Conservation (phyloP, 1,140 invertebrate genomes). For the Atta colombica region DNA sequence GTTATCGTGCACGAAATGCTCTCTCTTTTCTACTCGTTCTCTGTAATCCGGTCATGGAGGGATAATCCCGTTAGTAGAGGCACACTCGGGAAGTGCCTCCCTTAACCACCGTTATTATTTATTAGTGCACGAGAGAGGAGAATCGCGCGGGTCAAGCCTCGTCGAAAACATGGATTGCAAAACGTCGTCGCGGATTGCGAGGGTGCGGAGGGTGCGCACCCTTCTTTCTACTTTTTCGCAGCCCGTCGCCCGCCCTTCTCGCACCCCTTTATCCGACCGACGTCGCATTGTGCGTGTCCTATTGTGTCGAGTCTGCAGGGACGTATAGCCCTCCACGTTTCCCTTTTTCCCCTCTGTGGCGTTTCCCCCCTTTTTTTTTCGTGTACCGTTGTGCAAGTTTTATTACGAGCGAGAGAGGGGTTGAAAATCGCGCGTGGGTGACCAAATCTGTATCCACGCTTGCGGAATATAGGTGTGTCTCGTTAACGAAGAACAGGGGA, state of each 20-base stretch:
- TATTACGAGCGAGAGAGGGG: constrained; percentile 30
- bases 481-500: constrained; percentile 38
- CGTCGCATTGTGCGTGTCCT: constrained; percentile 68
- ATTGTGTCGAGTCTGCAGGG: constrained; percentile 64
- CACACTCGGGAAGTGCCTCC: constrained; percentile 45
- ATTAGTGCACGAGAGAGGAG: constrained; percentile 51
- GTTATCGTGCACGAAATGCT: not conserved
- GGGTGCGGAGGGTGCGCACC: constrained; percentile 45
- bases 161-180: constrained; percentile 68
- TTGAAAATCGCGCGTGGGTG: constrained; percentile 28
- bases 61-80: constrained; percentile 6
- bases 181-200: constrained; percentile 47
- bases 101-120: constrained; percentile 67
- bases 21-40: not conserved
- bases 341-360: constrained; percentile 2
- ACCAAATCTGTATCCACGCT: constrained; percentile 27
- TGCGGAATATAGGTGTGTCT: constrained; percentile 30
- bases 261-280: constrained; percentile 31
- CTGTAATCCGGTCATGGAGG: not conserved
- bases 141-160: constrained; percentile 69
- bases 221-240: constrained; percentile 33
- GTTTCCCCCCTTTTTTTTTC: not conserved
- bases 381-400: not conserved
- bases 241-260: constrained; percentile 13
- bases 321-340: constrained; percentile 44